Percentiles rank a stretch among this genome's conserved stretches.
phyloP scores from a whole-genome alignment of 2,797 vertebrate genomes.

The Emydoidea blandingii region DNA sequence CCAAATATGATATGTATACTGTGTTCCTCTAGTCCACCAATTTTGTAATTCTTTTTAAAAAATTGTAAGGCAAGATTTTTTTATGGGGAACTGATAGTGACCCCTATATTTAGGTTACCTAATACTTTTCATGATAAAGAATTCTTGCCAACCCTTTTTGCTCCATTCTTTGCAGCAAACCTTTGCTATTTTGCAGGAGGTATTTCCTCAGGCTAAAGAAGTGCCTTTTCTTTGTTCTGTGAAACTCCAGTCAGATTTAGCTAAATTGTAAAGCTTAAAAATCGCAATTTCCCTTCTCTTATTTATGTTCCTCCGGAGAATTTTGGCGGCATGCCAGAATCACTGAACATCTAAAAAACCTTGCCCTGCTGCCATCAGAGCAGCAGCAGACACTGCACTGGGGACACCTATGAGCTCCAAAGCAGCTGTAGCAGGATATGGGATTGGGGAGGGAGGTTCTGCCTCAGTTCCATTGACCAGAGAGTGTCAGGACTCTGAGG shows the following conservation, averaged over 20 bases:
- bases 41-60: neutral
- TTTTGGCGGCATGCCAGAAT: neutral
- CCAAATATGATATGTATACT: neutral
- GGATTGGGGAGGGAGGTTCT: neutral
- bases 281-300: neutral
- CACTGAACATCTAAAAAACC: neutral
- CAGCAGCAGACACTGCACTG: neutral
- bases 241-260: neutral
- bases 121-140: neutral
- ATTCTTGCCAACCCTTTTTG: neutral
- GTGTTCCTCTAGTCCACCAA: neutral
- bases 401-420: neutral
- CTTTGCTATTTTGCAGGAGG: neutral
- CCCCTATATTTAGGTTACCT: neutral
- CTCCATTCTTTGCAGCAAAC: neutral
- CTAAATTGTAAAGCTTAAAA: neutral
- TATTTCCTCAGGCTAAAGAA: neutral
- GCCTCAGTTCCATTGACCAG: neutral
- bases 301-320: neutral
- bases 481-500: neutral
- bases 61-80: neutral
- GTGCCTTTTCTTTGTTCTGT: neutral
- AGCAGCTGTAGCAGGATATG: neutral
- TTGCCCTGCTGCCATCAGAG: neutral
- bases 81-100: neutral